Conservation (phyloP, 2,888 invertebrate species). For the Pristionchus japonicus region DNA sequence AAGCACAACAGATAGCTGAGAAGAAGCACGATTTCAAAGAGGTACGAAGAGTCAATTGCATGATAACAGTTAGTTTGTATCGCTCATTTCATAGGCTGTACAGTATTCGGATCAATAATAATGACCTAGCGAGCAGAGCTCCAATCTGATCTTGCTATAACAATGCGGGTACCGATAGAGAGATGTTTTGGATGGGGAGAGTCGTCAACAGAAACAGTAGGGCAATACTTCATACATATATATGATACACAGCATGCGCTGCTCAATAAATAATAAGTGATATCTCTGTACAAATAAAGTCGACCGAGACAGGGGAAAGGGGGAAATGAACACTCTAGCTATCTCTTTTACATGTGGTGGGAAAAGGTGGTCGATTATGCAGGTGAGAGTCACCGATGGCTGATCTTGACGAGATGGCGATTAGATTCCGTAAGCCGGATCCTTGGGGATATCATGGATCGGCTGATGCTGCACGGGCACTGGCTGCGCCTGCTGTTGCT, state of each 20-base stretch:
- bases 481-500: conserved; percentile 47
- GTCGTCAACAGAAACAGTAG: not conserved
- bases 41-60: conserved; percentile 32
- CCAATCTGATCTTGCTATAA: conserved; percentile 1
- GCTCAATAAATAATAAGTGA: conserved; percentile 27
- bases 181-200: not conserved
- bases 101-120: not conserved
- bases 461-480: conserved; percentile 50
- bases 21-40: not conserved
- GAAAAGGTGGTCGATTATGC: not conserved
- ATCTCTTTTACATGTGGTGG: not conserved
- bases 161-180: conserved; percentile 3
- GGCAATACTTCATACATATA: conserved; percentile 8
- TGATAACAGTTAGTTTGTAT: conserved; percentile 8
- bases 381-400: not conserved
- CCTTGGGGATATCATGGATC: conserved; percentile 60
- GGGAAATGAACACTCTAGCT: not conserved
- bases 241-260: not conserved
- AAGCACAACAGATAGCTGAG: not conserved
- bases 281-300: conserved; percentile 28
- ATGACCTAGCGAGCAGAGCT: not conserved
- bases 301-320: not conserved
- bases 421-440: conserved; percentile 63
- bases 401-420: not conserved
- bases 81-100: conserved; percentile 20